Base-by-base conservation (phyloP, 2,797 vertebrate species). In the Gymnothorax reevesii region DNA sequence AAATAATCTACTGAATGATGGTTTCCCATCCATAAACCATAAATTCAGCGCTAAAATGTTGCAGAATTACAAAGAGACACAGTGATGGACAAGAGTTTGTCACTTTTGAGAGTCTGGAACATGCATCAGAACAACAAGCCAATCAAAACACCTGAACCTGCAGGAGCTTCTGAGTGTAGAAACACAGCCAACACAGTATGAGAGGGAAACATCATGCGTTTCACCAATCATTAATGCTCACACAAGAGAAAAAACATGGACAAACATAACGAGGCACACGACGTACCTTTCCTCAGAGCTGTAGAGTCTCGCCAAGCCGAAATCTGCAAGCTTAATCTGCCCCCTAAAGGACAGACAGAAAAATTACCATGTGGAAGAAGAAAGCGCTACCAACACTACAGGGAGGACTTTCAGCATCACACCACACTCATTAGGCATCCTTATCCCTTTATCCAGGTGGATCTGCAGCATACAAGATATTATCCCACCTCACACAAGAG, bases 261-360 rank as follows among this genome's bases (percentile, higher is more conserved):
- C 13, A 13, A 12, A 75, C 4, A 6, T 12, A 75, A 71, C 27
- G 66, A 25, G 10, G 12, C 2, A 83, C 33, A 12, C 4, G 15
- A 86, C 96, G 96, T 90, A 99, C 98, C 98, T 99, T 94, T 99
- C 99, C 92, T 99, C 99, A 0, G 99, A 99, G 92, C 95, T 99
- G 95, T 99, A 99, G 89, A 99, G 97, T 66, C 98, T 97, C 82
- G 99, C 98, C 86, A 99, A 96, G 92, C 98, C 99, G 91, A 99
- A 99, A 95, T 99, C 98, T 83, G 99, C 99, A 86, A 99, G 95
- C 93, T 99, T 99, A 93, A 99, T 99, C 92, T 98, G 98, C 86
- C 99, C 99, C 92, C 99, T 99, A 94, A 57, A 93, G 84, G 86
- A 87, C 9, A 75, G 27, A n/a, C 71, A 25, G 7, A 79, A 73